Evolutionary conservation across 2,888 invertebrate genomes (phyloP).

Genomic region (Caenorhabditis doughertyi): DNA sequence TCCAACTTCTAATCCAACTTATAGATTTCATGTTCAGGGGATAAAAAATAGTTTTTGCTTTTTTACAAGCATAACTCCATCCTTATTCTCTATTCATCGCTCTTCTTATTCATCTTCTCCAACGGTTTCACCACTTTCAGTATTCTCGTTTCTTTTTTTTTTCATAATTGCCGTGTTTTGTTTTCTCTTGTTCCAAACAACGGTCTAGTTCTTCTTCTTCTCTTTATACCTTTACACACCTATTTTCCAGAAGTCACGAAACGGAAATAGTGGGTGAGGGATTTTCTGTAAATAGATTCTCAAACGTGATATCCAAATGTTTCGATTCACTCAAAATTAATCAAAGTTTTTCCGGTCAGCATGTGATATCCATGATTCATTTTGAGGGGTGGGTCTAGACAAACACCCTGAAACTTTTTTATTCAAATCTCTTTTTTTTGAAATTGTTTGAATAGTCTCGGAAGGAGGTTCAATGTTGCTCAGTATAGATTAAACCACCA

Average conservation of each 20-base stretch:
- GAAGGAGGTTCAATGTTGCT: no score
- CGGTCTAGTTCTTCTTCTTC: conserved; percentile 22
- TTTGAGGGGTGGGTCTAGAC: conserved; percentile 5
- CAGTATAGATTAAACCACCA: not conserved
- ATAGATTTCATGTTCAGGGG: no score
- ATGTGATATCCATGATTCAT: conserved; percentile 14
- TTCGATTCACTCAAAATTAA: conserved; percentile 15
- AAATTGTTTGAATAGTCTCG: no score
- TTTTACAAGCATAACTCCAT: no score
- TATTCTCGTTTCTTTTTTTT: conserved; percentile 18
- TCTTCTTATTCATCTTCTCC: not conserved
- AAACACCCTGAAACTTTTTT: not conserved
- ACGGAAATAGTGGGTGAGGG: conserved; percentile 12
- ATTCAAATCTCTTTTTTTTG: not conserved
- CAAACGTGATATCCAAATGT: conserved; percentile 5
- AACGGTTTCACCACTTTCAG: conserved; percentile 43
- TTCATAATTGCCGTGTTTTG: conserved; percentile 53
- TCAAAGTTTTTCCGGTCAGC: conserved; percentile 20
- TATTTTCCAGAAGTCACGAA: not conserved
- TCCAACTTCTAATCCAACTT: no score
- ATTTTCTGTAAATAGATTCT: conserved; percentile 2
- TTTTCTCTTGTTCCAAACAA: conserved; percentile 15
- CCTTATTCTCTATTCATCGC: not conserved
- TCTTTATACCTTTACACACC: conserved; percentile 3
- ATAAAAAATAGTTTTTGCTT: no score